phyloP scores from a whole-genome alignment of 2,888 invertebrate species.

The Habroteleia sp. region DNA sequence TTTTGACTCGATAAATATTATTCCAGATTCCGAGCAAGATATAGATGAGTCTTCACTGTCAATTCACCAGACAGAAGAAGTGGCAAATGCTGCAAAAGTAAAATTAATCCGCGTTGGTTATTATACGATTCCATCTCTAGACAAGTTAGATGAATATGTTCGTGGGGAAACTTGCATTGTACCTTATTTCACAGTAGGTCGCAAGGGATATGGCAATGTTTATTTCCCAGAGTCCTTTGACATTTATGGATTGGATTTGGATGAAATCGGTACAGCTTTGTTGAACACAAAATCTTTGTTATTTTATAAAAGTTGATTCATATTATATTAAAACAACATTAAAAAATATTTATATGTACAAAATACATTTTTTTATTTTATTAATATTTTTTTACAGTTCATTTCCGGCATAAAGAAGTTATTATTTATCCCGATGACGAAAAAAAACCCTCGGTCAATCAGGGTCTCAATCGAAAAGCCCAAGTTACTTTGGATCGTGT shows the following conservation, averaged over 20 bases:
- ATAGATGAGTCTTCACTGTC: conserved; percentile 69
- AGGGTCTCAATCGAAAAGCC: conserved; percentile 93
- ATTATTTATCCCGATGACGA: conserved; percentile 96
- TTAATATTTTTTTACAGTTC: conserved; percentile 83
- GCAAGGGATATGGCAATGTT: conserved; percentile 94
- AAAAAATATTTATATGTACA: not conserved
- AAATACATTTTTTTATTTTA: not conserved
- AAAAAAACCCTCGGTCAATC: conserved; percentile 92
- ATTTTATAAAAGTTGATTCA: no score
- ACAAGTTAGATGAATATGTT: conserved; percentile 88
- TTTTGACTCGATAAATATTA: conserved; percentile 1
- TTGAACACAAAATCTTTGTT: no score
- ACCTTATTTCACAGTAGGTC: conserved; percentile 93
- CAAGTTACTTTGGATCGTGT: conserved; percentile 96
- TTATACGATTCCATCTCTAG: conserved; percentile 93
- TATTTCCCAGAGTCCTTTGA: conserved; percentile 91
- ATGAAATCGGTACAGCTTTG: conserved; percentile 84
- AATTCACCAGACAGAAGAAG: conserved; percentile 68
- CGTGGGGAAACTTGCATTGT: conserved; percentile 90
- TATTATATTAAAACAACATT: no score
- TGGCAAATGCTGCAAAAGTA: conserved; percentile 89
- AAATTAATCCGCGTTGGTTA: conserved; percentile 90
- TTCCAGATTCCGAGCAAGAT: conserved; percentile 68
- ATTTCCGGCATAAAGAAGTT: conserved; percentile 96
- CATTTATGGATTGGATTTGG: conserved; percentile 91